Percentiles rank a stretch among this genome's conserved stretches.
phyloP scores from a whole-genome alignment of 2,888 invertebrate species.

The Sussaba pulchella region DNA sequence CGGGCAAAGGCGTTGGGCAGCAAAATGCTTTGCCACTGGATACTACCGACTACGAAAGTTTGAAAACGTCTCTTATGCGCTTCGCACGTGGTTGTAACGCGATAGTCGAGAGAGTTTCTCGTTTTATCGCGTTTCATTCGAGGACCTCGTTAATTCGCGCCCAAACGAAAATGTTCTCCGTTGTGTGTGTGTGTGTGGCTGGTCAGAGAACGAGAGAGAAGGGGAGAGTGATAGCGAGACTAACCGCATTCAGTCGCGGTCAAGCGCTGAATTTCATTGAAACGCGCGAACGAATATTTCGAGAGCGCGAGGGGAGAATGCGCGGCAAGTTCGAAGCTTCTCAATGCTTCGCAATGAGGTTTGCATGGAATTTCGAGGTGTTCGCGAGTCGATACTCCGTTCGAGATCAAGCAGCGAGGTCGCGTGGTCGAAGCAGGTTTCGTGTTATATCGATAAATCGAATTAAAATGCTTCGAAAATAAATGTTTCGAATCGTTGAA shows the following conservation, averaged over 20 bases:
- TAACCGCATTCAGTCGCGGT: conserved; percentile 67
- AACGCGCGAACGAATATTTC: conserved; percentile 57
- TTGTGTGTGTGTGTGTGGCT: no score
- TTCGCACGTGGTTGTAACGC: conserved; percentile 13
- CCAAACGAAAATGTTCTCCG: conserved; percentile 30
- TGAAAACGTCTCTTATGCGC: conserved; percentile 26
- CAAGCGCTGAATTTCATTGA: conserved; percentile 65
- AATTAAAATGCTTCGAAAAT: no score
- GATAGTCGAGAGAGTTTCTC: conserved; percentile 44
- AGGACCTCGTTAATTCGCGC: conserved; percentile 51
- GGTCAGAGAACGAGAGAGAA: conserved; percentile 8
- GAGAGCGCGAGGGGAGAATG: conserved; percentile 14
- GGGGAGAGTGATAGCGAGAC: conserved; percentile 5
- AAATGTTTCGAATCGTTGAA: no score
- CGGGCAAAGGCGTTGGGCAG: no score
- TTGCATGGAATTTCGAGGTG: conserved; percentile 56
- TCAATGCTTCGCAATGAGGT: conserved; percentile 20
- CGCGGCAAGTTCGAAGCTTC: conserved; percentile 12
- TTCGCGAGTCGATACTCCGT: conserved; percentile 48
- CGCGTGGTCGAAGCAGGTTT: background rate
- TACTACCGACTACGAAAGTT: conserved; percentile 42
- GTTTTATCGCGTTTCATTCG: conserved; percentile 24
- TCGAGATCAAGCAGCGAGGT: conserved; percentile 23
- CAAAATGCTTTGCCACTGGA: conserved; percentile 34
- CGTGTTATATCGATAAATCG: no score